Conservation (phyloP, 2,888 invertebrate species). For the Alsophila aescularia region DNA sequence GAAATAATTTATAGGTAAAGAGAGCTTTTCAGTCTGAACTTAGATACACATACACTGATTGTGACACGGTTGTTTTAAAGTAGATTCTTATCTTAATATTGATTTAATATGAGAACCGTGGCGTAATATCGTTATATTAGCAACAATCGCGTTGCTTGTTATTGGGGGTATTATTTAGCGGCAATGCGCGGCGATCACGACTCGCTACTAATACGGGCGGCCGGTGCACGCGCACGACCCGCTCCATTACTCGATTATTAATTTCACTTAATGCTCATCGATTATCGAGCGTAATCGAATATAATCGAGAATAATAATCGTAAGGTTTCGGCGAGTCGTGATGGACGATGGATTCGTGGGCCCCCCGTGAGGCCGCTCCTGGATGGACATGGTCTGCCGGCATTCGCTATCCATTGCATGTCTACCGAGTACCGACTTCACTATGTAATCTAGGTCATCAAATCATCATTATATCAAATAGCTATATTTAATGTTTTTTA, state of each 20-base stretch:
- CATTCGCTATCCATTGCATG: constrained; percentile 38
- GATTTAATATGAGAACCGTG: background rate
- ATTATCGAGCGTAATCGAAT: constrained; percentile 73
- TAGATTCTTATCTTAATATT: background rate
- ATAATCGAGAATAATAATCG: constrained; percentile 79
- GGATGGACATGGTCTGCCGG: constrained; percentile 66
- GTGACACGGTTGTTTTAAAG: background rate
- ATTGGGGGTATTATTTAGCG: constrained; percentile 57
- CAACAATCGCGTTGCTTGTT: constrained; percentile 58
- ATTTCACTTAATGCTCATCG: constrained; percentile 82
- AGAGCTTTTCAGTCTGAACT: too few species aligned
- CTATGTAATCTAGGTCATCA: background rate
- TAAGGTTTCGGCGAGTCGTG: constrained; percentile 75
- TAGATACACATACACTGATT: too few species aligned
- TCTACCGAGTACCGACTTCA: background rate
- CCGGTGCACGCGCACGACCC: constrained; percentile 75
- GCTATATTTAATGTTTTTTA: too few species aligned
- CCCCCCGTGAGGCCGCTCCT: constrained; percentile 68
- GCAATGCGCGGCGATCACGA: constrained; percentile 59
- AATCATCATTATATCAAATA: background rate
- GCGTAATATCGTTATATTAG: constrained; percentile 32
- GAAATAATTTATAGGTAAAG: too few species aligned
- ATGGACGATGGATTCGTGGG: constrained; percentile 68
- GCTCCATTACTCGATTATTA: constrained; percentile 80
- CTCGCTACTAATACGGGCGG: constrained; percentile 56